Percentiles rank a stretch among this genome's conserved stretches.
Evolutionary conservation across 2,113 vertebrate genomes (phyloP).

Genomic region (human): DNA sequence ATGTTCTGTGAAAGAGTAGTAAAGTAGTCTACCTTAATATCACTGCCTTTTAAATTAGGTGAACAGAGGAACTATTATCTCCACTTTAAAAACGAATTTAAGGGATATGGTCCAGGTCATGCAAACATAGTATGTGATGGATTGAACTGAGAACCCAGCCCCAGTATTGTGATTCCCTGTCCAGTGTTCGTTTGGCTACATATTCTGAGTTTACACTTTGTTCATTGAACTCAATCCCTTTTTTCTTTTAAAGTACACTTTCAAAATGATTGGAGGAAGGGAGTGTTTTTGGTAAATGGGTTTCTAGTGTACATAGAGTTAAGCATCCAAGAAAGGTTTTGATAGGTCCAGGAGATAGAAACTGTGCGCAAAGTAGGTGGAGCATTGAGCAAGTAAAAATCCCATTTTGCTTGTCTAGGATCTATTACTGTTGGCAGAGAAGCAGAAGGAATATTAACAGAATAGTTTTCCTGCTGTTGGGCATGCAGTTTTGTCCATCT

Average conservation of each 20-base stretch:
- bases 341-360: conserved; percentile 67
- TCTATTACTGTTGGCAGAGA: conserved; percentile 48
- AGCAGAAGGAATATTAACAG: conserved; percentile 17
- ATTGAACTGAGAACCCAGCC: not conserved
- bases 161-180: not conserved
- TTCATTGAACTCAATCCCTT: not conserved
- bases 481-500: conserved; percentile 20
- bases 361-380: conserved; percentile 69
- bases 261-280: not conserved
- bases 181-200: not conserved
- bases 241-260: conserved; percentile 45
- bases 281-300: conserved; percentile 6
- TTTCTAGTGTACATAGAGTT: not conserved
- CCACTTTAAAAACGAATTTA: not conserved
- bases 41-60: not conserved
- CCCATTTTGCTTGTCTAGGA: conserved; percentile 40
- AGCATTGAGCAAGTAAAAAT: conserved; percentile 72
- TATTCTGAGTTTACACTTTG: conserved; percentile 24
- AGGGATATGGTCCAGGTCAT: not conserved
- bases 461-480: not conserved
- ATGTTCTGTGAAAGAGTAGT: not conserved
- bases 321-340: not conserved
- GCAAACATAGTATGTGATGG: not conserved
- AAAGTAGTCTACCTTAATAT: conserved; percentile 26
- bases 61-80: not conserved